phyloP scores from a whole-genome alignment of 2,113 vertebrate genomes.

The Henicopernis longicauda region DNA sequence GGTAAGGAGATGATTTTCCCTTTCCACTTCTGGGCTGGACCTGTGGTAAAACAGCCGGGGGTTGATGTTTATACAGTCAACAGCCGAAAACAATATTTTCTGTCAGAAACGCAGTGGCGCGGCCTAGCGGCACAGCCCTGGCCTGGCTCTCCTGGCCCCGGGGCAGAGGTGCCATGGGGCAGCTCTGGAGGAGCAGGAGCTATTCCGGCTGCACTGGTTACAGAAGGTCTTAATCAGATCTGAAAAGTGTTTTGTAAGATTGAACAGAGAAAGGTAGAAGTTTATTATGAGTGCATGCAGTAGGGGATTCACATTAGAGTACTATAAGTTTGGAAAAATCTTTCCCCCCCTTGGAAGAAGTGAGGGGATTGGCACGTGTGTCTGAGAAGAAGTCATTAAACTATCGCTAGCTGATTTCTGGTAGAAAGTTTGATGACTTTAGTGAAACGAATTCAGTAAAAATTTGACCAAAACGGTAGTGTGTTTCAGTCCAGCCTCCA shows the following conservation, averaged over 20 bases:
- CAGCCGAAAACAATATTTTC: rapidly evolving
- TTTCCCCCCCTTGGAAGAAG: background rate
- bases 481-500: background rate
- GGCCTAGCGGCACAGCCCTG: rapidly evolving
- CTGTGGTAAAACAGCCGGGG: background rate
- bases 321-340: background rate
- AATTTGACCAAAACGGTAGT: background rate
- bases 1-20: background rate
- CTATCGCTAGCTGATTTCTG: background rate
- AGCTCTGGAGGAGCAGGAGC: background rate
- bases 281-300: background rate
- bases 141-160: no score
- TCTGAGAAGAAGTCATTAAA: background rate
- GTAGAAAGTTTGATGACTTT: background rate
- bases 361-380: rapidly evolving
- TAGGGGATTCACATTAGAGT: background rate
- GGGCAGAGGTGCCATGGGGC: background rate
- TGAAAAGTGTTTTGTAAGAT: background rate
- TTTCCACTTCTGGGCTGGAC: background rate
- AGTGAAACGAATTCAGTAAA: background rate
- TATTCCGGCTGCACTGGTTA: background rate
- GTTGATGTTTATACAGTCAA: background rate
- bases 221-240: background rate
- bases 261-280: background rate
- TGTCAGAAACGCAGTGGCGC: background rate